phyloP scores from a whole-genome alignment of 2,797 vertebrate genomes.

The Diplodus sargus region DNA sequence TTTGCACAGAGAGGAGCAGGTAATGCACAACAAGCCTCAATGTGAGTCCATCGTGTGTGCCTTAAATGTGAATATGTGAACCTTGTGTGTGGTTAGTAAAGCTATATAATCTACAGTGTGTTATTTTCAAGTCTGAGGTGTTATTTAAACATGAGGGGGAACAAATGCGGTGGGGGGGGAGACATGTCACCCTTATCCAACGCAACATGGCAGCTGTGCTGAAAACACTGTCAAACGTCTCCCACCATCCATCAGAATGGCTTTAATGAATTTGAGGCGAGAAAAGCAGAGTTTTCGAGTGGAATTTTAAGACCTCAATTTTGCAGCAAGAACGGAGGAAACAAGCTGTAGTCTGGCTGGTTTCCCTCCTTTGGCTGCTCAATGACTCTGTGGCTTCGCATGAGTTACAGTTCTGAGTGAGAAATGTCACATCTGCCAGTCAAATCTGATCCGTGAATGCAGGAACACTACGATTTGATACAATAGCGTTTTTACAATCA shows the following conservation, averaged over 20 bases:
- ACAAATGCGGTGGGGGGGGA: background rate
- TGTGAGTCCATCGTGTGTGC: background rate
- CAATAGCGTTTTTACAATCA: background rate
- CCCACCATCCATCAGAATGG: background rate
- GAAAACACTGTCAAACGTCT: background rate
- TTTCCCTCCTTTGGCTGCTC: background rate
- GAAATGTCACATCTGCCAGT: constrained; percentile 3
- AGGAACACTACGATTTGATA: background rate
- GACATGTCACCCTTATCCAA: background rate
- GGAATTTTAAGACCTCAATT: background rate
- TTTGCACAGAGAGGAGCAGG: background rate
- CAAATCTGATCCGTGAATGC: constrained; percentile 1
- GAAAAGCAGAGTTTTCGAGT: background rate
- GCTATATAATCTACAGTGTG: background rate
- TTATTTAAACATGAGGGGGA: background rate
- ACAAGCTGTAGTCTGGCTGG: background rate
- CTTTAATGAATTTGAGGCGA: background rate
- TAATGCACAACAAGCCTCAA: background rate
- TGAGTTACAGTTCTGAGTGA: background rate
- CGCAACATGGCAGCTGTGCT: background rate
- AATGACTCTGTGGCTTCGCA: background rate
- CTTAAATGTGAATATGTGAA: background rate
- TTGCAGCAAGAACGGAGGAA: background rate
- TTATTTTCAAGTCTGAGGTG: background rate
- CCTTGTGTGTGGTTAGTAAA: background rate